Conservation (phyloP, 2,888 invertebrate species). For the Notodonta ziczac region DNA sequence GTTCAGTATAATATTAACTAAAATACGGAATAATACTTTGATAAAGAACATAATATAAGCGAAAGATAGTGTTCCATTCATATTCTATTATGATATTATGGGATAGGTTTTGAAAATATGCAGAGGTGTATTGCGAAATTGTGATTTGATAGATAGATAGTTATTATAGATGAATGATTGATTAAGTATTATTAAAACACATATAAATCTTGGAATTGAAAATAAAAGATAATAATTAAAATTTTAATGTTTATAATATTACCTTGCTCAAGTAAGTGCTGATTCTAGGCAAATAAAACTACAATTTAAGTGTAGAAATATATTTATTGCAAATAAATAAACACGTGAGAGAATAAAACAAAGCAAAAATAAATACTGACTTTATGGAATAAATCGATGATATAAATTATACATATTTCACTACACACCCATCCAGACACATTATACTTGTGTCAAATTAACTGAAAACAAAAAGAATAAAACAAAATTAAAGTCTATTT, state of each 20-base stretch:
- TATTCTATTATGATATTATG: no score
- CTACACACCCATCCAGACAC: slow-evolving; percentile 79
- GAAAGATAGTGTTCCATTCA: no score
- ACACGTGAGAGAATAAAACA: slow-evolving; percentile 14
- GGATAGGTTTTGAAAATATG: no score
- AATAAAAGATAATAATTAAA: no score
- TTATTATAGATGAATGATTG: no score
- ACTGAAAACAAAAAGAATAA: slow-evolving; percentile 75
- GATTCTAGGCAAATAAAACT: slow-evolving; percentile 14
- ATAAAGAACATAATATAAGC: neutral
- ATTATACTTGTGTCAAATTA: slow-evolving; percentile 74
- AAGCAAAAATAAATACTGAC: slow-evolving; percentile 50
- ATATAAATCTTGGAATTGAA: neutral
- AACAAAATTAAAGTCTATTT: slow-evolving; percentile 51
- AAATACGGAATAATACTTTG: neutral
- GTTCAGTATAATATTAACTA: neutral
- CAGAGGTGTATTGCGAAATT: no score
- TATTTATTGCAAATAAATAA: slow-evolving; percentile 56
- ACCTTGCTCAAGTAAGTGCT: neutral
- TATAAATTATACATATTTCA: slow-evolving; percentile 34
- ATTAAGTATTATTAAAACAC: no score
- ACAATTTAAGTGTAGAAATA: slow-evolving; percentile 21
- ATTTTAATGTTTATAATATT: no score
- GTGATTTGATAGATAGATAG: no score
- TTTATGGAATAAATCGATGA: slow-evolving; percentile 37